Conservation (phyloP, 1,140 invertebrate genomes). For the Drosophila ogumai region DNA sequence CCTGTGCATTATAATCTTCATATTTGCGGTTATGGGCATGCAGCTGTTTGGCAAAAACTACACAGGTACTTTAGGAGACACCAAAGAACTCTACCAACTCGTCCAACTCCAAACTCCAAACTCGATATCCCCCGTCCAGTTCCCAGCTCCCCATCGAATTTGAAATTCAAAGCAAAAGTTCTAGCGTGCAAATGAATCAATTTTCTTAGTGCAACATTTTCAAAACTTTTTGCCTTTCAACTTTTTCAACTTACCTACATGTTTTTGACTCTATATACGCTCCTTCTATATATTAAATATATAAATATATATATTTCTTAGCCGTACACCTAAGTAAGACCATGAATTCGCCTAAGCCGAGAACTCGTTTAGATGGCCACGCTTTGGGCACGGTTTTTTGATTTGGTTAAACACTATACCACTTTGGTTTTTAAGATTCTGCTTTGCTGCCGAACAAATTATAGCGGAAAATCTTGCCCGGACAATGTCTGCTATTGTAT, state of each 20-base stretch:
- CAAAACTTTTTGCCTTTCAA: conserved; percentile 37
- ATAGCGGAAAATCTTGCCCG: conserved; percentile 27
- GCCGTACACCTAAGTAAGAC: conserved; percentile 48
- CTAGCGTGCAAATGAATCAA: conserved; percentile 69
- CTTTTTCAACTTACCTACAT: conserved; percentile 35
- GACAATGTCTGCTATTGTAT: conserved; percentile 29
- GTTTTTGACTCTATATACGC: conserved; percentile 25
- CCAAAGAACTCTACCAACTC: not conserved
- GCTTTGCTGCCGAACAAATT: conserved; percentile 48
- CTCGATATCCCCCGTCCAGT: not conserved
- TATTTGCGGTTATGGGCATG: conserved; percentile 99
- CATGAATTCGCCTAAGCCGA: conserved; percentile 29
- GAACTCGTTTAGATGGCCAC: conserved; percentile 33
- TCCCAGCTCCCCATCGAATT: conserved; percentile 12
- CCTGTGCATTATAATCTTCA: conserved; percentile 99
- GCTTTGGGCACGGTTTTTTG: conserved; percentile 74
- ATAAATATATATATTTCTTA: conserved; percentile 23
- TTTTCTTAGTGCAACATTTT: conserved; percentile 55
- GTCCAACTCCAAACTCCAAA: not conserved
- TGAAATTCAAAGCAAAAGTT: conserved; percentile 56
- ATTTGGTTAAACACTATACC: conserved; percentile 23
- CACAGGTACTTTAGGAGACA: conserved; percentile 87
- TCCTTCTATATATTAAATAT: conserved; percentile 4
- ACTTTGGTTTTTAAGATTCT: conserved; percentile 41
- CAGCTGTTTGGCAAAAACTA: conserved; percentile 98